phyloP scores from a whole-genome alignment of 1,140 invertebrate genomes.

The Zaprionus davidi region DNA sequence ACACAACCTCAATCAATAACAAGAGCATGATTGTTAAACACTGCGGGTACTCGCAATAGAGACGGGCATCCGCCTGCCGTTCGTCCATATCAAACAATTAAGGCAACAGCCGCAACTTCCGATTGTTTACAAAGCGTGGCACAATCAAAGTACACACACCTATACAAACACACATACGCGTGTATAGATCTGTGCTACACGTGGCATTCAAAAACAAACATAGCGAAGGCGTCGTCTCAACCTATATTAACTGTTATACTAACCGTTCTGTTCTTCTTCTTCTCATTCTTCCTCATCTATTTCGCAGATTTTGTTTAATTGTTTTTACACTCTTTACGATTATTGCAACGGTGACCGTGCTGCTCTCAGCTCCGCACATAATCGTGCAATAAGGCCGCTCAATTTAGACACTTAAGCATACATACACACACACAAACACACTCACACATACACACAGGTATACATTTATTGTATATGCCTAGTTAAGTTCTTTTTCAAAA shows the following conservation, averaged over 20 bases:
- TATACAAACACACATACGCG: constrained; percentile 13
- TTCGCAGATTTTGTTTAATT: constrained; percentile 95
- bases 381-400: constrained; percentile 92
- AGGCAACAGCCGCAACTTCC: constrained; percentile 65
- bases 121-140: constrained; percentile 45
- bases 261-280: constrained; percentile 9
- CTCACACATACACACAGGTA: constrained; percentile 24
- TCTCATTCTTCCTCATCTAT: constrained; percentile 54
- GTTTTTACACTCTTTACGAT: constrained; percentile 98
- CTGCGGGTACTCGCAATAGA: constrained; percentile 20
- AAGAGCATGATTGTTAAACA: constrained; percentile 22
- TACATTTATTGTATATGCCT: constrained; percentile 34
- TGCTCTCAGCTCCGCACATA: constrained; percentile 97
- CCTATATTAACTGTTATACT: background rate
- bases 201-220: constrained; percentile 61
- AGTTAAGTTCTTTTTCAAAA: constrained; percentile 78
- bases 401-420: constrained; percentile 70
- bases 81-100: constrained; percentile 71
- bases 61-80: constrained; percentile 18
- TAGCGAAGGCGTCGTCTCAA: constrained; percentile 16
- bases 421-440: constrained; percentile 29
- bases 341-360: constrained; percentile 96
- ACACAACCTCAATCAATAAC: constrained; percentile 14
- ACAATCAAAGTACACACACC: constrained; percentile 16
- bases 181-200: constrained; percentile 24